Percentiles rank a stretch among this genome's conserved stretches.
Conservation (phyloP, 2,888 invertebrate species). For the Protodeltote pygarga region DNA sequence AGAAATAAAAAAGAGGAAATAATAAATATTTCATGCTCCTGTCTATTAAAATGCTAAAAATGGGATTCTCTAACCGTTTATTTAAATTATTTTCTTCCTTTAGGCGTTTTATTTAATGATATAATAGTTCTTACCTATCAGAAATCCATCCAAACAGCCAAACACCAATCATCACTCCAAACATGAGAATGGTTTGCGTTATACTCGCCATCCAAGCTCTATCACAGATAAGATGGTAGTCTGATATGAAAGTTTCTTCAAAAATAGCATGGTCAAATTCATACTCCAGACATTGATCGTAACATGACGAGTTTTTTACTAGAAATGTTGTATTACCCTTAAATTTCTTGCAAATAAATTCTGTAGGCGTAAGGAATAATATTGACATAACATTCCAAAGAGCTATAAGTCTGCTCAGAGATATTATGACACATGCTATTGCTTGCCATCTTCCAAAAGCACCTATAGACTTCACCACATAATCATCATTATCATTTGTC, state of each 20-base stretch:
- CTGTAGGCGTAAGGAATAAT: conserved; percentile 64
- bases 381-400: conserved; percentile 60
- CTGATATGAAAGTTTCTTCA: conserved; percentile 57
- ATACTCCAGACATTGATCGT: conserved; percentile 61
- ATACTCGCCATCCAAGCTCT: conserved; percentile 66
- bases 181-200: conserved; percentile 63
- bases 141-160: conserved; percentile 70
- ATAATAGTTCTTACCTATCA: conserved; percentile 76
- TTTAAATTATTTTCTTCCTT: too few species aligned
- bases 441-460: conserved; percentile 65
- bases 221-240: conserved; percentile 65
- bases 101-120: background rate
- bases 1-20: background rate
- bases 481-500: conserved; percentile 56
- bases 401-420: conserved; percentile 52
- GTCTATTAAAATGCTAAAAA: too few species aligned
- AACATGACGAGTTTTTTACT: conserved; percentile 60
- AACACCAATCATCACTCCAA: conserved; percentile 63
- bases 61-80: too few species aligned
- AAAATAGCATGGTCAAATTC: conserved; percentile 54
- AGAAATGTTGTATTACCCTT: conserved; percentile 40
- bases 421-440: conserved; percentile 41
- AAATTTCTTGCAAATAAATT: conserved; percentile 59
- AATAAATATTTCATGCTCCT: too few species aligned
- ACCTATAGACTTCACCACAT: conserved; percentile 65